These are phyloP conservation scores for Aphelenchoides besseyi DNA, from an alignment of 1,140 invertebrate genomes.

Conservation along the genomic window DNA sequence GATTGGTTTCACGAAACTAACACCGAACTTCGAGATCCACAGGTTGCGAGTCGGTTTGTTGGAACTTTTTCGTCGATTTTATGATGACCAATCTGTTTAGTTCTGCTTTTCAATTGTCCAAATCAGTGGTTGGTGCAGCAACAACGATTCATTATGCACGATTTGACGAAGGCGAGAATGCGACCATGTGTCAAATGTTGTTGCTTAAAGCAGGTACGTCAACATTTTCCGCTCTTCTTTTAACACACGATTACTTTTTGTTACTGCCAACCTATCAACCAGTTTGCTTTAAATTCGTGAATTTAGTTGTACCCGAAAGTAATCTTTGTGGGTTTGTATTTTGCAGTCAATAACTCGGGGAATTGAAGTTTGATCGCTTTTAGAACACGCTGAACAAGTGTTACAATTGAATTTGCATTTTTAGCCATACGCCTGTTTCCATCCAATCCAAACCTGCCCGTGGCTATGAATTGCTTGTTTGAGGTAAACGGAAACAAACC, in stretches of 20 bases:
- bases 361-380: neutral
- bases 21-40: conserved; percentile 12
- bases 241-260: too few relatives aligned
- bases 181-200: conserved; percentile 16
- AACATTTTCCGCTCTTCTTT: too few relatives aligned
- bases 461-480: conserved; percentile 3
- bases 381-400: neutral
- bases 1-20: neutral
- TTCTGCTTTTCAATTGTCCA: neutral
- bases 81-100: neutral
- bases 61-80: neutral
- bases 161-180: conserved; percentile 9
- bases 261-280: too few relatives aligned
- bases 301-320: too few relatives aligned
- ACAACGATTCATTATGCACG: neutral
- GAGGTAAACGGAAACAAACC: neutral
- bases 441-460: neutral
- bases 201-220: neutral
- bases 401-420: neutral
- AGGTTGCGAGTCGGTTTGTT: conserved; percentile 1
- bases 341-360: too few relatives aligned
- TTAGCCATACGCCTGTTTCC: neutral
- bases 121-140: neutral
- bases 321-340: too few relatives aligned
- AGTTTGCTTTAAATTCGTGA: too few relatives aligned